phyloP scores from a whole-genome alignment of 2,888 invertebrate genomes.

The Papilio gigon region DNA sequence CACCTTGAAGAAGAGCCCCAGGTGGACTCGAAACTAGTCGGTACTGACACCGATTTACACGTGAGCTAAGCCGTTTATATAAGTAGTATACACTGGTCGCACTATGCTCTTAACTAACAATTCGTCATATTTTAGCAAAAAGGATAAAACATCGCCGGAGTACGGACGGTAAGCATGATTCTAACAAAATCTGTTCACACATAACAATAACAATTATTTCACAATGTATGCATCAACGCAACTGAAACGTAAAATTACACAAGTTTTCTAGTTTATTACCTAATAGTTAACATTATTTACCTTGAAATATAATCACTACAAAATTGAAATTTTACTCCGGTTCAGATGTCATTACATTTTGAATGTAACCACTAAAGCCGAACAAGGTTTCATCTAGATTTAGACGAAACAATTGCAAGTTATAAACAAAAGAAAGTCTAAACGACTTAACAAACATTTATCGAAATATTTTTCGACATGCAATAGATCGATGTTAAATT shows the following conservation, averaged over 20 bases:
- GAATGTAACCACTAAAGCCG: not conserved
- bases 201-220: slow-evolving; percentile 3
- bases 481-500: not conserved
- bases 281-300: not conserved
- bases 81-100: no score
- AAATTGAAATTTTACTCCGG: not conserved
- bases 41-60: no score
- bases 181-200: not conserved
- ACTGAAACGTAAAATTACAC: slow-evolving; percentile 34
- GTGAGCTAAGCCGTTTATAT: no score
- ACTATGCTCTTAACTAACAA: not conserved
- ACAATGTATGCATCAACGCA: not conserved
- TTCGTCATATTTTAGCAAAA: slow-evolving; percentile 2
- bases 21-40: no score
- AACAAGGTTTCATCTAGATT: not conserved
- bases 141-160: slow-evolving; percentile 11
- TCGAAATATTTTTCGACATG: no score
- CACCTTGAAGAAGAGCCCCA: no score
- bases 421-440: slow-evolving; percentile 37
- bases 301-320: slow-evolving; percentile 27
- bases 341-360: not conserved
- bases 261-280: slow-evolving; percentile 38
- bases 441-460: slow-evolving; percentile 1
- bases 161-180: slow-evolving; percentile 6
- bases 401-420: not conserved